Conservation (phyloP, 2,888 invertebrate genomes). For the Drosophila ustulata region DNA sequence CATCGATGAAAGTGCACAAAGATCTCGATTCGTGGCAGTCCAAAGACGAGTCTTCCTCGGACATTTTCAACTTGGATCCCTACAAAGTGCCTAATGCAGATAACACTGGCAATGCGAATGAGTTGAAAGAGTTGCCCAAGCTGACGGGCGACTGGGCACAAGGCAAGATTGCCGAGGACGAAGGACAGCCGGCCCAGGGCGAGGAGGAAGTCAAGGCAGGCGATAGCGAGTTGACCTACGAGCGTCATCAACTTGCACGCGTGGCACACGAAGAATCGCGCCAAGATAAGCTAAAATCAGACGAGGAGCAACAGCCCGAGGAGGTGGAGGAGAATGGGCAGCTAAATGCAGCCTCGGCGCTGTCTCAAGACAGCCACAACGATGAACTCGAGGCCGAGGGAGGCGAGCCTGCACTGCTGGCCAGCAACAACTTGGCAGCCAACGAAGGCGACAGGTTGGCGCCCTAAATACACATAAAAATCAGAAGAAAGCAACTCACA, state of each 20-base stretch:
- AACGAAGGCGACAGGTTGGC: constrained; percentile 62
- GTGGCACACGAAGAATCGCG: constrained; percentile 8
- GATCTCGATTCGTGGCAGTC: constrained; percentile 31
- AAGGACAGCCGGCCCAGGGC: not conserved
- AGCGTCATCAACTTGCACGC: constrained; percentile 26
- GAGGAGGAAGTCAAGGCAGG: constrained; percentile 10
- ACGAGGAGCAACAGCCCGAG: constrained; percentile 5
- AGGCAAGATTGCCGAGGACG: constrained; percentile 14
- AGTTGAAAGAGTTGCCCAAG: constrained; percentile 27
- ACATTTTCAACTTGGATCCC: constrained; percentile 35
- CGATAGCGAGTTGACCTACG: constrained; percentile 11
- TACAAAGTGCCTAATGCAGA: constrained; percentile 20
- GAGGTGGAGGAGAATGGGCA: constrained; percentile 24
- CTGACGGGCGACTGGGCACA: constrained; percentile 3
- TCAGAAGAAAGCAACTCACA: not conserved
- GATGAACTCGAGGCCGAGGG: constrained; percentile 17
- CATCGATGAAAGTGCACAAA: constrained; percentile 12
- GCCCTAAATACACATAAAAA: constrained; percentile 8
- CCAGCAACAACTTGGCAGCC: constrained; percentile 19
- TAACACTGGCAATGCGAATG: not conserved
- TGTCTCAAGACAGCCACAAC: constrained; percentile 7
- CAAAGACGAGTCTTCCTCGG: constrained; percentile 10
- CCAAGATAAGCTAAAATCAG: constrained; percentile 4
- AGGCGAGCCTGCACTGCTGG: constrained; percentile 15
- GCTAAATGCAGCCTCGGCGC: constrained; percentile 2